Base-by-base conservation (phyloP, 2,113 vertebrate genomes). In the Empidonax alnorum region DNA sequence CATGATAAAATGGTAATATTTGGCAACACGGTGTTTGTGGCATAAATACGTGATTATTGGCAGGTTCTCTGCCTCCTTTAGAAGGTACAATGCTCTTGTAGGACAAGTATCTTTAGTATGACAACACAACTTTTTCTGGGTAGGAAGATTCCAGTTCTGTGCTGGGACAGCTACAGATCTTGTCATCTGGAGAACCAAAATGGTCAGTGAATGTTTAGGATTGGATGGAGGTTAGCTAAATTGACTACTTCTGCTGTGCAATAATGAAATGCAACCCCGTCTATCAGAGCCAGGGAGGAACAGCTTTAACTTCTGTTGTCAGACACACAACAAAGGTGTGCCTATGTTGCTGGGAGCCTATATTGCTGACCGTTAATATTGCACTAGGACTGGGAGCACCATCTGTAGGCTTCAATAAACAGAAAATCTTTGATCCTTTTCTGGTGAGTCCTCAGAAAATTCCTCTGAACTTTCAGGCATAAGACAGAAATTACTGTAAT, bases 161-260 rank as follows among this genome's bases (percentile, higher is more conserved):
- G 4, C 8, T 47, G 53, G 47, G 13, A 46, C 33, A 79, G 41
- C 37, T 87, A 31, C 18, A 63, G 44, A 47, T 44, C 27, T 91
- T 52, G 67, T 68, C 28, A 56, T 79, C 35, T 33, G 22, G 14
- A 50, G 52, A 67, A 69, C 10, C 7, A 22, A 84, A 76, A 1
- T 0, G 0, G 15, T 27, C 2, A 1, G 41, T 58, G 65, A 50
- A 71, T 37, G 14, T 81, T 78, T 50, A 69, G 46, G 31, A 44
- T 12, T 58, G 47, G n/a, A 30, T 31, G 74, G 31, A 23, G 30
- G 3, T 82, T 65, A 71, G 28, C 30, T 83, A 86, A 80, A 80
- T 5, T 28, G 30, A 62, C 68, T 25, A 13, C 14, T 63, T 74
- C n/a, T 68, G 62, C 71, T 62, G 8, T 39, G 39, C 17, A 30